phyloP scores from a whole-genome alignment of 2,888 invertebrate species.

The Pardosa pseudoannulata region DNA sequence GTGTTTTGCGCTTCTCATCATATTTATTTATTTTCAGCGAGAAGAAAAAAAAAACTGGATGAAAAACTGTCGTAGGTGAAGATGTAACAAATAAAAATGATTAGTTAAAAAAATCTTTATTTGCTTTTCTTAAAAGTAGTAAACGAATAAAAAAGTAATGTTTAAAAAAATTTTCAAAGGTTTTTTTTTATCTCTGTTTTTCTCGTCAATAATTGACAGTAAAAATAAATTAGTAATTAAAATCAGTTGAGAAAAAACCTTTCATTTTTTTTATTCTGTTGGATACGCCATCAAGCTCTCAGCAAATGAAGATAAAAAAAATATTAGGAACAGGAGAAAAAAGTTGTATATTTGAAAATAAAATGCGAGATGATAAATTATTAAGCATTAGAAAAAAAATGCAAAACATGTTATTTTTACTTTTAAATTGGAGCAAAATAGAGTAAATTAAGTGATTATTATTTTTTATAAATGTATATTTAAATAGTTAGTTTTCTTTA shows the following conservation, averaged over 20 bases:
- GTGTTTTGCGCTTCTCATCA: conserved; percentile 1
- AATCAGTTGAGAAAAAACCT: neutral
- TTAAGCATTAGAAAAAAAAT: neutral
- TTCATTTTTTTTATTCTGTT: neutral
- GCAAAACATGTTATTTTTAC: conserved; percentile 1
- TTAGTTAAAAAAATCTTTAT: neutral
- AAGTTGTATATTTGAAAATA: neutral
- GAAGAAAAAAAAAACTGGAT: neutral
- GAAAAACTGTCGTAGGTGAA: neutral
- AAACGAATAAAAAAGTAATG: neutral
- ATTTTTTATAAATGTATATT: neutral
- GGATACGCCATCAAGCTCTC: neutral
- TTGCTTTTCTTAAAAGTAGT: neutral
- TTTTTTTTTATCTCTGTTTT: neutral
- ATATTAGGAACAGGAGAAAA: neutral
- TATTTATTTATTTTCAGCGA: neutral
- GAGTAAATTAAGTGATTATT: neutral
- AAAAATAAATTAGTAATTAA: conserved; percentile 17
- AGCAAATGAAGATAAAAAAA: neutral
- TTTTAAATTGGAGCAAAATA: neutral
- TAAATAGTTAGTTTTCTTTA: neutral
- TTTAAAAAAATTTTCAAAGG: no score
- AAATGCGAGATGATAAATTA: neutral
- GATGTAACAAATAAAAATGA: neutral
- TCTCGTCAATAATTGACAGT: neutral